phyloP scores from a whole-genome alignment of 2,113 vertebrate genomes.

The Pionites leucogaster region DNA sequence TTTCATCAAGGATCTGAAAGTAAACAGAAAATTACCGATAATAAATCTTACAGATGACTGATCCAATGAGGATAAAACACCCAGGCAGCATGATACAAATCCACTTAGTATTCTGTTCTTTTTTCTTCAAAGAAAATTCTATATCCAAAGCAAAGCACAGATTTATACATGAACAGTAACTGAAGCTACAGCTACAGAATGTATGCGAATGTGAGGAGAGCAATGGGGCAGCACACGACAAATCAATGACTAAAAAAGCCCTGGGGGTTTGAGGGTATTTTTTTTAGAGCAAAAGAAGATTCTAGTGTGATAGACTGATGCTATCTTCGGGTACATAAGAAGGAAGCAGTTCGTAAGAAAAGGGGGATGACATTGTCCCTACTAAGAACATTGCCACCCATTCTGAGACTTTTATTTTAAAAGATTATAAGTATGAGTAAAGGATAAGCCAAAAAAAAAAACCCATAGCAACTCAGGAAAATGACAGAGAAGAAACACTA shows the following conservation, averaged over 20 bases:
- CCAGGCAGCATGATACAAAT: neutral
- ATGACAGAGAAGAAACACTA: neutral
- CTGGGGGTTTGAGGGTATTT: fast-evolving
- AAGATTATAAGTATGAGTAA: neutral
- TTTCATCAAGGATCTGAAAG: neutral
- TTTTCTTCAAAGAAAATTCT: neutral
- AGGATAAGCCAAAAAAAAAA: neutral
- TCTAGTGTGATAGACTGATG: neutral
- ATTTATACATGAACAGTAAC: neutral
- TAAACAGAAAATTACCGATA: neutral
- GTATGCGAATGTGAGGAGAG: neutral
- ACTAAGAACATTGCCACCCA: neutral
- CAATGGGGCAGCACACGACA: neutral
- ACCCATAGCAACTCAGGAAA: neutral
- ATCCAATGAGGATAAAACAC: neutral
- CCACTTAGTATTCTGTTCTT: neutral
- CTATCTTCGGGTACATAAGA: neutral
- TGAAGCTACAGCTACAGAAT: neutral
- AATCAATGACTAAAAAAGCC: neutral
- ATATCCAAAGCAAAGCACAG: neutral
- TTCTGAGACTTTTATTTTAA: neutral
- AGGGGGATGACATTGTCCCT: neutral
- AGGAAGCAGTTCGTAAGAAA: neutral
- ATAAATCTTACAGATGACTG: neutral
- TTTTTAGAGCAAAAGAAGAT: neutral